These are phyloP conservation scores for Pelobates fuscus DNA, from an alignment of 2,113 vertebrate genomes.

Conservation along the genomic window DNA sequence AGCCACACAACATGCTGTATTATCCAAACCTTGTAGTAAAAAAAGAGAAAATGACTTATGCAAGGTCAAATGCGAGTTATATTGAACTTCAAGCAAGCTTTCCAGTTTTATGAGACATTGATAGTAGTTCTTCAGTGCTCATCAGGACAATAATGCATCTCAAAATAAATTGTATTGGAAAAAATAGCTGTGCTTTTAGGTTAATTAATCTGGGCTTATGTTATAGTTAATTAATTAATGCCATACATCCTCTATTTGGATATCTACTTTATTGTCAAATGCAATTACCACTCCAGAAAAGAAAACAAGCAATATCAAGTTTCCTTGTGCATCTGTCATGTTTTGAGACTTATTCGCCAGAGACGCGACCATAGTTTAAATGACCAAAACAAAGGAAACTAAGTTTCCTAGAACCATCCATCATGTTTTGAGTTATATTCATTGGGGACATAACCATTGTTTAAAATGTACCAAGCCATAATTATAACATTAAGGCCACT, in stretches of 20 bases:
- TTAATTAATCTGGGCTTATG: conserved; percentile 26
- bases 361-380: conserved; percentile 27
- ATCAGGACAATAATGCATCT: conserved; percentile 22
- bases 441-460: conserved; percentile 34
- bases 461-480: conserved; percentile 12
- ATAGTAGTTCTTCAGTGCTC: conserved; percentile 8
- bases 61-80: conserved; percentile 11
- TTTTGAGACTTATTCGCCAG: conserved; percentile 20
- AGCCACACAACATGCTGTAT: not conserved
- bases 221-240: conserved; percentile 25
- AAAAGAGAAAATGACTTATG: not conserved
- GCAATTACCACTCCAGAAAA: conserved; percentile 14
- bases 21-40: not conserved
- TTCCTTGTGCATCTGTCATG: conserved; percentile 15
- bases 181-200: conserved; percentile 7
- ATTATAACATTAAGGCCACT: conserved; percentile 38
- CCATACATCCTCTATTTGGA: conserved; percentile 1
- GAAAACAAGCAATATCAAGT: conserved; percentile 8
- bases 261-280: conserved; percentile 10
- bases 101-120: not conserved
- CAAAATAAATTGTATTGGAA: conserved; percentile 14
- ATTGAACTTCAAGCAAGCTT: not conserved
- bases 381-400: conserved; percentile 22
- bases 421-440: conserved; percentile 29
- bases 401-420: conserved; percentile 31